phyloP scores from a whole-genome alignment of 2,797 vertebrate species.

The Rhinatrema bivittatum region DNA sequence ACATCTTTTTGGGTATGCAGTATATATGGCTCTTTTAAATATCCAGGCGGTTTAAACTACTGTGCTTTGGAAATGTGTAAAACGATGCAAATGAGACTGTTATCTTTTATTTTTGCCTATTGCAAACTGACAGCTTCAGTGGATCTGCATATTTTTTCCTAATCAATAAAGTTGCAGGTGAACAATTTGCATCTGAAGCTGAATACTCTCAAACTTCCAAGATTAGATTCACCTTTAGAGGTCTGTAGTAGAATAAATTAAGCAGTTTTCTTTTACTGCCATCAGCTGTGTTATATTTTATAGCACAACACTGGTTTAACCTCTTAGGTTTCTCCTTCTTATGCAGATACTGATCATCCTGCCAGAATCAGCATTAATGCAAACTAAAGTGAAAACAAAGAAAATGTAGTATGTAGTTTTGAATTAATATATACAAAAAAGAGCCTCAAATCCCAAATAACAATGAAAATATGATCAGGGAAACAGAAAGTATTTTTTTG shows the following conservation, averaged over 20 bases:
- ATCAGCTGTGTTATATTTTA: slow-evolving; percentile 2
- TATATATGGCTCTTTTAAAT: too few species aligned
- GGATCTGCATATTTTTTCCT: background rate
- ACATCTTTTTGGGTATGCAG: too few species aligned
- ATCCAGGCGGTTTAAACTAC: slow-evolving; percentile 2
- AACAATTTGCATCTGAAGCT: background rate
- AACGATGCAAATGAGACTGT: background rate
- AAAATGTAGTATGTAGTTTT: too few species aligned
- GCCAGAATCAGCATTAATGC: slow-evolving; percentile 7
- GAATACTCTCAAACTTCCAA: background rate
- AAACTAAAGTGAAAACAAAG: slow-evolving; percentile 25
- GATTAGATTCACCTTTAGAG: slow-evolving; percentile 5
- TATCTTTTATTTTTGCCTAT: background rate
- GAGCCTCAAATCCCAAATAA: too few species aligned
- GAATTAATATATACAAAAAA: too few species aligned
- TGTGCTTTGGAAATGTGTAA: background rate
- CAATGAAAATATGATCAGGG: too few species aligned
- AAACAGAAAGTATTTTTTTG: too few species aligned
- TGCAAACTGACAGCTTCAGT: background rate
- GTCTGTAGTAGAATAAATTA: background rate
- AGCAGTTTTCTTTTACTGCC: slow-evolving; percentile 4
- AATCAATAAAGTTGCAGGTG: slow-evolving; percentile 1
- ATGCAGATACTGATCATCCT: slow-evolving; percentile 11
- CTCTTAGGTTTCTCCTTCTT: slow-evolving; percentile 17
- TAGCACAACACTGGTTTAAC: slow-evolving; percentile 3